Conservation (phyloP, 2,113 vertebrate species). For the Nesogale talazaci region DNA sequence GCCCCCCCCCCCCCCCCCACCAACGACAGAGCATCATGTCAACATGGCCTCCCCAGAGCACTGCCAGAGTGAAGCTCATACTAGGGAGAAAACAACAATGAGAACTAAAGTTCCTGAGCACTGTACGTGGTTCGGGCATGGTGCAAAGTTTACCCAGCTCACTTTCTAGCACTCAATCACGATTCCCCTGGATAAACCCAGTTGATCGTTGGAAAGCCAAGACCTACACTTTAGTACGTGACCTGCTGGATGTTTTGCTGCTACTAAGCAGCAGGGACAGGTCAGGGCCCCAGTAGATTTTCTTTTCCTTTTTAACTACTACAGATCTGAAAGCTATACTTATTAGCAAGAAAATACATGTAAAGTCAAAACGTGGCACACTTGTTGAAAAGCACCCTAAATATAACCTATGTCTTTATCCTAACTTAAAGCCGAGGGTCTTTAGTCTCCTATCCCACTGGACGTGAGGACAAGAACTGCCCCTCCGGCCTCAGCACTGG, state of each 20-base stretch:
- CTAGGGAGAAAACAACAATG: background rate
- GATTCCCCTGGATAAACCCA: background rate
- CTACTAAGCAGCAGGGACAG: background rate
- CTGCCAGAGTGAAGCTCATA: background rate
- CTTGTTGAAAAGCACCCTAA: background rate
- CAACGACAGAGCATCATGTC: background rate
- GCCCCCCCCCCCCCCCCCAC: background rate
- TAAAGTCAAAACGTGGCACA: background rate
- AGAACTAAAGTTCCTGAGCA: background rate
- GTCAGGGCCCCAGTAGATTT: background rate
- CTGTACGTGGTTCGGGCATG: background rate
- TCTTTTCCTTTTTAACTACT: background rate
- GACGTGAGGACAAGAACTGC: background rate
- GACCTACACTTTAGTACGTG: background rate
- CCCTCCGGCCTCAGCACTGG: background rate
- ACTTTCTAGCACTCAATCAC: background rate
- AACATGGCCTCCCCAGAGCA: background rate
- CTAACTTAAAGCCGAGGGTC: background rate
- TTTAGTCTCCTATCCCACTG: background rate
- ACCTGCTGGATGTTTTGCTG: background rate
- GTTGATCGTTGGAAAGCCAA: background rate
- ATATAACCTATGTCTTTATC: constrained; percentile 11
- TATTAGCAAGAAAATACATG: background rate
- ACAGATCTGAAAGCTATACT: background rate
- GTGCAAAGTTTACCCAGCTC: background rate